Percentiles rank a stretch among this genome's conserved stretches.
These are phyloP conservation scores for Axinella damicornis DNA, from an alignment of 37 sponge, comb jelly and placozoan genomes.

Conservation along the genomic window DNA sequence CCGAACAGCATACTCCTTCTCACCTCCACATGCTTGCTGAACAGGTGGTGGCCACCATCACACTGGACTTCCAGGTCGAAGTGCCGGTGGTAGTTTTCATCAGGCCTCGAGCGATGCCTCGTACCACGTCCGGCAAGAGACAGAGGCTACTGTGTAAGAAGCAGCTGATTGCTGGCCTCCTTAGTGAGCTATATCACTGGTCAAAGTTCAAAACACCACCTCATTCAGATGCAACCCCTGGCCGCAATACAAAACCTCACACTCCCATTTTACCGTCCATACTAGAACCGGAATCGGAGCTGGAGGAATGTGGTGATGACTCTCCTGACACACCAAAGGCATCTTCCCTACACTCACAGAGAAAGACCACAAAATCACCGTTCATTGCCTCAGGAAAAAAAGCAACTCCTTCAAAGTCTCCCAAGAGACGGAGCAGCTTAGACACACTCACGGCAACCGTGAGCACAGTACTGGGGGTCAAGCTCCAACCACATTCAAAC, in stretches of 20 bases:
- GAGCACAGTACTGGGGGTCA: neutral
- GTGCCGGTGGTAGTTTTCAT: constrained; percentile 12
- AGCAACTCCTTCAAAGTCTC: neutral
- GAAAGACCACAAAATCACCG: no score
- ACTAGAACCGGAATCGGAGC: no score
- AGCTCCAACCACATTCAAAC: constrained; percentile 20
- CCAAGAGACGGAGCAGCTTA: constrained; percentile 1
- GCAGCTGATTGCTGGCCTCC: neutral
- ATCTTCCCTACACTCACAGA: no score
- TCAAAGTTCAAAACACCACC: neutral
- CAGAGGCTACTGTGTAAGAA: constrained; percentile 23
- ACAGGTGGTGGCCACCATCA: constrained; percentile 13
- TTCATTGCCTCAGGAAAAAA: neutral
- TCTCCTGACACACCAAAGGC: no score
- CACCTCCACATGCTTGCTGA: neutral
- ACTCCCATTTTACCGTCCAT: no score
- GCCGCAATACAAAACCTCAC: no score
- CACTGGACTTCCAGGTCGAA: constrained; percentile 26
- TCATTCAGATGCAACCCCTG: no score
- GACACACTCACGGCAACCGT: neutral
- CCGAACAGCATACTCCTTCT: neutral
- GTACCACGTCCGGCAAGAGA: constrained; percentile 46
- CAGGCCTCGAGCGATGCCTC: constrained; percentile 17
- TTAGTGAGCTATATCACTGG: constrained; percentile 21
- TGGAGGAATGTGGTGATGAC: no score